Percentiles rank a stretch among this genome's conserved stretches.
Conservation (phyloP, 2,113 vertebrate genomes). For the Potamarius usumacintae region DNA sequence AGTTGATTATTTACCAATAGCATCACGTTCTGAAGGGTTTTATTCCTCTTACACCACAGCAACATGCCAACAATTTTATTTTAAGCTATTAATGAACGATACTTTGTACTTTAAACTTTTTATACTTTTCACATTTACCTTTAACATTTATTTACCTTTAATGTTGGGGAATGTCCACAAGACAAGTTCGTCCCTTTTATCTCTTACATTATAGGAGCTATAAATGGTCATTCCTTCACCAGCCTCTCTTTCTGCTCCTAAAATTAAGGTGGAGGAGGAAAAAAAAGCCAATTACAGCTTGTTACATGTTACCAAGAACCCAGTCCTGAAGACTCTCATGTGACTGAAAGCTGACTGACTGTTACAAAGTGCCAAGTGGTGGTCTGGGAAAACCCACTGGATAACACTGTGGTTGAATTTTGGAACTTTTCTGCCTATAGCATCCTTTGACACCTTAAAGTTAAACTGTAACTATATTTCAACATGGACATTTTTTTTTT, state of each 20-base stretch:
- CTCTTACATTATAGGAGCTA: neutral
- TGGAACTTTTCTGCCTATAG: neutral
- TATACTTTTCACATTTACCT: neutral
- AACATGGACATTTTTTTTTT: neutral
- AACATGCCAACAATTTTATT: neutral
- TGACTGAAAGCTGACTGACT: neutral
- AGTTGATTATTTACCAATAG: neutral
- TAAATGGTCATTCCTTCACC: neutral
- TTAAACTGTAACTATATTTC: neutral
- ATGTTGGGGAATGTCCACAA: neutral
- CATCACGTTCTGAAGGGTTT: neutral
- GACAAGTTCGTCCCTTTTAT: neutral
- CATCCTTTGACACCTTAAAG: neutral
- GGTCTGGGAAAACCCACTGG: neutral
- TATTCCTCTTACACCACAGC: neutral
- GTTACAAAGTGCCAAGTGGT: neutral
- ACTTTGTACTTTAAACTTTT: neutral
- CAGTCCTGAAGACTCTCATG: neutral
- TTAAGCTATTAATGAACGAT: neutral
- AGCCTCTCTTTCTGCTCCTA: neutral
- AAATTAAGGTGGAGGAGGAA: neutral
- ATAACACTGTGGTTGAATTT: neutral
- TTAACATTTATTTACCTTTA: neutral
- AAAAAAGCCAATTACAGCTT: neutral
- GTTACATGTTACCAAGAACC: neutral